Evolutionary conservation across 2,888 invertebrate genomes (phyloP).

Genomic region (Archaeoteleia sp.): DNA sequence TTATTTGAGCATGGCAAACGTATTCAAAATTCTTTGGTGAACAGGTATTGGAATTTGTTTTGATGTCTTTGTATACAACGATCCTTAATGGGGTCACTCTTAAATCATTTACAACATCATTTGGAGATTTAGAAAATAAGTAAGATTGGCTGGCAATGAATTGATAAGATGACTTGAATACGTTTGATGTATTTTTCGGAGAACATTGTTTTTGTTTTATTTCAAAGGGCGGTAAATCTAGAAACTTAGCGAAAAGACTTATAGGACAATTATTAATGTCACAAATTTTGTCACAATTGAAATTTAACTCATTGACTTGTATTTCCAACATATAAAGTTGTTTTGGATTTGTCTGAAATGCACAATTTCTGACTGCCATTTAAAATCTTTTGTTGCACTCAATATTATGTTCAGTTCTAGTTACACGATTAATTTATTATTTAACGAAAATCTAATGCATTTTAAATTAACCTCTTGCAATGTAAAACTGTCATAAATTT

Average conservation of each 20-base stretch:
- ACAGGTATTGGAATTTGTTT: neutral
- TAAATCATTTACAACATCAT: too few species aligned
- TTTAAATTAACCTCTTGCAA: too few species aligned
- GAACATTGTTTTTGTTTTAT: conserved; percentile 42
- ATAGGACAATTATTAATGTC: conserved; percentile 36
- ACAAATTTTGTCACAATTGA: conserved; percentile 35
- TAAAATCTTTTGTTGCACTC: too few species aligned
- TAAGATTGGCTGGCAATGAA: too few species aligned
- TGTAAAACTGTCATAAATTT: too few species aligned
- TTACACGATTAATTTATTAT: too few species aligned
- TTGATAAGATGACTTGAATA: too few species aligned
- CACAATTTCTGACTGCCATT: too few species aligned
- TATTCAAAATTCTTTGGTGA: conserved; percentile 10
- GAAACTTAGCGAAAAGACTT: conserved; percentile 53
- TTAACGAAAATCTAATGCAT: too few species aligned
- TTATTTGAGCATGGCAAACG: conserved; percentile 49
- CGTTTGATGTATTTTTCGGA: too few species aligned
- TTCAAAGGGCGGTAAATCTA: conserved; percentile 57
- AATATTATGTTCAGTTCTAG: neutral
- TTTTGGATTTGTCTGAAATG: conserved; percentile 17
- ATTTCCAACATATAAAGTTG: conserved; percentile 59
- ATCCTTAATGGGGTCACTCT: conserved; percentile 51
- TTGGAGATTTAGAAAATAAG: too few species aligned
- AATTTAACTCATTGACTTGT: conserved; percentile 49
- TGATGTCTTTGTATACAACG: conserved; percentile 34